phyloP scores from a whole-genome alignment of 2,797 vertebrate genomes.

The Xenentodon cancila region DNA sequence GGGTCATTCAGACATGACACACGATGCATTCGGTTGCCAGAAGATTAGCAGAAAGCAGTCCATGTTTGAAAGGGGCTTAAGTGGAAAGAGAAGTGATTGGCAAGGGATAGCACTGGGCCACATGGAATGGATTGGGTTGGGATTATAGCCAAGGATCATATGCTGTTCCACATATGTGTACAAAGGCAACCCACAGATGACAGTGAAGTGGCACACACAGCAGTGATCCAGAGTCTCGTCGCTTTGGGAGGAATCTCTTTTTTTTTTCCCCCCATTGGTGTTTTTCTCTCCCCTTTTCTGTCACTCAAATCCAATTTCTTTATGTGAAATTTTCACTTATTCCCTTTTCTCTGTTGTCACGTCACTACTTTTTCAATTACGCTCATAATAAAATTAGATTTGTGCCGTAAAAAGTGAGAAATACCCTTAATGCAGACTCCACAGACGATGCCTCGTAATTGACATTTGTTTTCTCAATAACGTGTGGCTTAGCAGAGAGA shows the following conservation, averaged over 20 bases:
- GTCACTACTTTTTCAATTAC: conserved; percentile 42
- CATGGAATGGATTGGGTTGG: conserved; percentile 47
- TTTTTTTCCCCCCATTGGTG: conserved; percentile 33
- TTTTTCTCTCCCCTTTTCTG: conserved; percentile 29
- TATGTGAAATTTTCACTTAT: conserved; percentile 43
- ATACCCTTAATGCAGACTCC: conserved; percentile 60
- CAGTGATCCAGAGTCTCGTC: conserved; percentile 52
- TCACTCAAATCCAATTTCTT: conserved; percentile 50
- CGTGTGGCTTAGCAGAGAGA: conserved; percentile 71
- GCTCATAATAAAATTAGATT: conserved; percentile 79
- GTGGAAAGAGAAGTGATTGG: conserved; percentile 8
- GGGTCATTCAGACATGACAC: not conserved
- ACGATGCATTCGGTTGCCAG: not conserved
- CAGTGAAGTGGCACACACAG: conserved; percentile 65
- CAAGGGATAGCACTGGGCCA: conserved; percentile 36
- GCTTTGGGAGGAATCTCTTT: conserved; percentile 44
- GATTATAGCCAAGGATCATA: conserved; percentile 59
- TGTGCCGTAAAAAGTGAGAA: conserved; percentile 71
- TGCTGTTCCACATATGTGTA: conserved; percentile 54
- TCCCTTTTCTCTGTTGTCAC: conserved; percentile 55
- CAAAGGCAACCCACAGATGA: conserved; percentile 66
- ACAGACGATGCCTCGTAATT: conserved; percentile 80
- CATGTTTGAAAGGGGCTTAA: not conserved
- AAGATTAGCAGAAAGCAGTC: not conserved
- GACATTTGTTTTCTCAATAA: conserved; percentile 80